Base-by-base conservation (phyloP, 2,113 vertebrate species). In the Microtus montanus region DNA sequence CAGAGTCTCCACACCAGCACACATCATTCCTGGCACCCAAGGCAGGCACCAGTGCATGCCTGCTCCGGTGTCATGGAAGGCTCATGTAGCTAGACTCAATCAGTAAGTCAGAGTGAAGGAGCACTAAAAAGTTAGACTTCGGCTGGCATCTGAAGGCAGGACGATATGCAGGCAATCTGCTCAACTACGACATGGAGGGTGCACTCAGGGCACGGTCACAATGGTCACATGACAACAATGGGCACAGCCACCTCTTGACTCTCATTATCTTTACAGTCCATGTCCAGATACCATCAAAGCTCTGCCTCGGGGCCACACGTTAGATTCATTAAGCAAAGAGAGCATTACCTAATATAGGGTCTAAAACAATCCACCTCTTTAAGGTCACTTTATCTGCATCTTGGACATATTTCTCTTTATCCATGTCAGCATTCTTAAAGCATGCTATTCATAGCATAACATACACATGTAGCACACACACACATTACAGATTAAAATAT, bases 71-170 rank as follows among this genome's bases (percentile, higher is more conserved):
- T 10, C 7, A 44, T 47, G 52, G 35, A 85, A 89, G 49, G 64
- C 41, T 12, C 63, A 54, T 35, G 33, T 19, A 64, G 68, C 83
- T 74, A 83, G 85, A 95, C 20, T 7, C 33, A 73, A 52, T 89
- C 33, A 84, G 33, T 61, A 94, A 89, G 79, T 41, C n/a, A 91
- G 47, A 64, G 24, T 33, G 33, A 90, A 90, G 58, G 90, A n/a
- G 47, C 71, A 85, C 68, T 49, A 74, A 19, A 58, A 93, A 91
- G 41, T 8, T 78, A 84, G 11, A 44, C 28, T 1, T 38, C n/a
- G 63, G 22, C 22, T 92, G 47, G 15, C n/a, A 66, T 85, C 66
- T 93, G 74, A 93, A 79, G 20, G 14, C 20, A 77, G 19, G 54
- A 73, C 77, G 79, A 75, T 8, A 73, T 12, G 8, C 19, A 24